These are phyloP conservation scores for Scaptomyza reducta DNA, from an alignment of 2,888 invertebrate genomes.

Conservation along the genomic window DNA sequence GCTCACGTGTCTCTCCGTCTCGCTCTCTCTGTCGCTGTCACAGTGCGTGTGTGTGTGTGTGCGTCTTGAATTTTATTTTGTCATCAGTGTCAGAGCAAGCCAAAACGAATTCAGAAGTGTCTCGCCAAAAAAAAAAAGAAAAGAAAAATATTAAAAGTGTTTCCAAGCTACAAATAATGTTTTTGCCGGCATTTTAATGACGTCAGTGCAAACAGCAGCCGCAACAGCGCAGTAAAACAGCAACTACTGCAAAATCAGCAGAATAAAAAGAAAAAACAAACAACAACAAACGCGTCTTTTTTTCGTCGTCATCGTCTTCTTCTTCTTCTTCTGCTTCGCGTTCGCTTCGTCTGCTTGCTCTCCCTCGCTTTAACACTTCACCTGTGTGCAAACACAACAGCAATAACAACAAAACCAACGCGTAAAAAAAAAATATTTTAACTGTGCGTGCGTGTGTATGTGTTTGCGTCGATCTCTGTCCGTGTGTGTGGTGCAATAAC, in stretches of 20 bases:
- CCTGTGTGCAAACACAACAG: slow-evolving; percentile 31
- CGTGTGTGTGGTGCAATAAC: slow-evolving; percentile 20
- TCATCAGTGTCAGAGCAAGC: slow-evolving; percentile 39
- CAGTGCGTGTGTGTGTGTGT: slow-evolving; percentile 33
- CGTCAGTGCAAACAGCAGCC: slow-evolving; percentile 59
- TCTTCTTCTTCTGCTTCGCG: neutral
- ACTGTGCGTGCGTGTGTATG: neutral
- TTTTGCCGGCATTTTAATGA: slow-evolving; percentile 74
- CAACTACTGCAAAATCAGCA: slow-evolving; percentile 47
- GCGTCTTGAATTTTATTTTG: slow-evolving; percentile 38
- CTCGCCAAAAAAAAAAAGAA: slow-evolving; percentile 11
- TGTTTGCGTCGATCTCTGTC: too few relatives aligned
- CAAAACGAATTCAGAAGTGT: slow-evolving; percentile 31
- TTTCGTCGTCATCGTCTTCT: neutral
- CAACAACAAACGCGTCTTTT: slow-evolving; percentile 24
- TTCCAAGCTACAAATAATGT: slow-evolving; percentile 11
- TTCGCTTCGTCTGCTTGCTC: slow-evolving; percentile 20
- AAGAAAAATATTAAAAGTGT: neutral
- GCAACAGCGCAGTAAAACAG: slow-evolving; percentile 41
- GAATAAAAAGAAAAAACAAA: slow-evolving; percentile 11
- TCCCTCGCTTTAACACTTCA: slow-evolving; percentile 20
- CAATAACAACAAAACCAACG: slow-evolving; percentile 11
- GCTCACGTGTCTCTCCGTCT: slow-evolving; percentile 23
- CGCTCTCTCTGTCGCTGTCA: slow-evolving; percentile 14
- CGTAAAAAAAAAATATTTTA: slow-evolving; percentile 37